Base-by-base conservation (phyloP, 2,888 invertebrate genomes). In the Polietes domitor region DNA sequence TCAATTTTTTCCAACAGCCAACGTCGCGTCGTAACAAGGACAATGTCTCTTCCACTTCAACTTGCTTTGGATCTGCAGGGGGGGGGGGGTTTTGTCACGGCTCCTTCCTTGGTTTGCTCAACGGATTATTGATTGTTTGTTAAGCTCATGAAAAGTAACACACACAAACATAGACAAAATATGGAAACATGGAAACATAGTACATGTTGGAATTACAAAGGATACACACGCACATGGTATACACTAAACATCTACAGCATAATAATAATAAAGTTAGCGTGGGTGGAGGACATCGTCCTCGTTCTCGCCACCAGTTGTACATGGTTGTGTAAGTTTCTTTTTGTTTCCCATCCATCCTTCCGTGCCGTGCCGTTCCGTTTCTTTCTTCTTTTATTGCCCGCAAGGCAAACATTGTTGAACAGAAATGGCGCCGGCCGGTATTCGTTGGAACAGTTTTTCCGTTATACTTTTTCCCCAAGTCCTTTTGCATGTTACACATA, bases 381-480 rank as follows among this genome's bases (percentile, higher is more conserved):
- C 26, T 10, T 72, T 79, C 65, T 73, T 72, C 61, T 82, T 72
- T 81, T 61, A 19, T 37, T 70, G 17, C 24, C 43, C 24, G 15
- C 43, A 63, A 58, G 65, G 63, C 76, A 78, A n/a, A 77, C 53
- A 82, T 76, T 73, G 65, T 79, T 72, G 58, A 55, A 65, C 63
- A 72, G 58, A 85, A 70, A 82, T 74, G 80, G 85, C 85, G 82
- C 82, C 82, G 82, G 80, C 77, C 82, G 85, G 82, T 65, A 73
- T 75, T 68, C 63, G 21, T 43, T 68, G 19, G n/a, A n/a, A 37
- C 26, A 26, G 55, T 73, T 76, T 37, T 47, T 53, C n/a, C 19
- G 32, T 4, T n/a, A 58, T 10, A 28, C 28, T n/a, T 32, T 6
- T 24, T 2, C 55, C 10, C 58, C n/a, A n/a, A n/a, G n/a, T n/a